Percentiles rank a stretch among this genome's conserved stretches.
Evolutionary conservation across 2,888 invertebrate genomes (phyloP).

Genomic region (Tetragnatha montana): DNA sequence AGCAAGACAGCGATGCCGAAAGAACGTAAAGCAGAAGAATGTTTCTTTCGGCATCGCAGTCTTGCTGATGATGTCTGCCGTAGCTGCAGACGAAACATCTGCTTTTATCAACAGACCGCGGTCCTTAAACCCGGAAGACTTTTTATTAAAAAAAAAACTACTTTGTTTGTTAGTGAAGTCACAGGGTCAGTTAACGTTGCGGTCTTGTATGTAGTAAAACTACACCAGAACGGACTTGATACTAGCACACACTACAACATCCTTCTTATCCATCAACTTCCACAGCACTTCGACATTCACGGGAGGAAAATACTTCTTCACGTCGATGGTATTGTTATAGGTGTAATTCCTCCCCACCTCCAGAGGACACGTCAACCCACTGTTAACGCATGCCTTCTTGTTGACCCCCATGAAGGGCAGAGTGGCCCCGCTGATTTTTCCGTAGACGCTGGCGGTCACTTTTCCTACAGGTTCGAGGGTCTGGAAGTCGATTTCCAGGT

Average conservation of each 20-base stretch:
- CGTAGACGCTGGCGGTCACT: neutral
- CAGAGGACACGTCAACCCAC: neutral
- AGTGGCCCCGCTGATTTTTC: neutral
- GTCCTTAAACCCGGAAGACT: too few species aligned
- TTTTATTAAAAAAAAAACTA: too few species aligned
- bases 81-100: too few species aligned
- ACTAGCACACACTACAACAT: neutral
- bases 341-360: neutral
- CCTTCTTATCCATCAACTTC: neutral
- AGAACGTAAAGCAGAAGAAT: too few species aligned
- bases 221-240: constrained; percentile 1
- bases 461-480: neutral
- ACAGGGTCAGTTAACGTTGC: too few species aligned
- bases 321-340: neutral
- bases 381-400: neutral
- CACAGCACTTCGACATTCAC: constrained; percentile 2
- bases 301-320: neutral
- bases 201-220: neutral
- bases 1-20: too few species aligned
- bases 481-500: neutral
- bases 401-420: neutral
- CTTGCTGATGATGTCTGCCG: too few species aligned
- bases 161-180: too few species aligned
- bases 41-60: too few species aligned
- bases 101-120: too few species aligned